Evolutionary conservation across 1,140 invertebrate species (phyloP).

Genomic region (Heliconius nattereri): DNA sequence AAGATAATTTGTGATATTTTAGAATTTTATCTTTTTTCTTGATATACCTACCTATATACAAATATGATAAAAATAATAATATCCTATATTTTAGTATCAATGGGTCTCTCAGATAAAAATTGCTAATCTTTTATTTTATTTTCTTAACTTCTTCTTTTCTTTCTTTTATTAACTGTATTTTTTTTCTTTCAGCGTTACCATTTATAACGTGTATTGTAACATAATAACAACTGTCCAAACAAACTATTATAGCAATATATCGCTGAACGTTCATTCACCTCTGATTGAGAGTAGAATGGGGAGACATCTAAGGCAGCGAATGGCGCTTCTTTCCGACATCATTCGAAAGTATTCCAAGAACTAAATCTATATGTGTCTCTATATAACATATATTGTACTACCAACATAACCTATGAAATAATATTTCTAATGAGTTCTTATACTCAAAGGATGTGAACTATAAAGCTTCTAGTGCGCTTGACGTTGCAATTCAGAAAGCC

Average conservation of each 20-base stretch:
- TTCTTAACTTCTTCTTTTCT: too few relatives aligned
- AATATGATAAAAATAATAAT: background rate
- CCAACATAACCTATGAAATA: too few relatives aligned
- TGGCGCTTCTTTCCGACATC: conserved; percentile 7
- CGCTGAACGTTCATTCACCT: conserved; percentile 27
- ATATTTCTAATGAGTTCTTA: too few relatives aligned
- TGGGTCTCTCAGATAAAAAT: background rate
- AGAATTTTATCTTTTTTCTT: too few relatives aligned
- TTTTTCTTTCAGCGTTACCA: background rate
- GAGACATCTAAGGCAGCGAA: conserved; percentile 24
- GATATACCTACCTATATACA: background rate
- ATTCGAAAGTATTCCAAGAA: background rate
- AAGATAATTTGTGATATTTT: too few relatives aligned
- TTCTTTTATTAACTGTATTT: background rate
- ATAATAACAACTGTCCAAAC: conserved; percentile 11
- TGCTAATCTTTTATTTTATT: background rate
- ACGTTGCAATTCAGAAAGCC: too few relatives aligned
- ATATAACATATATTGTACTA: too few relatives aligned
- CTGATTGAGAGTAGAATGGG: conserved; percentile 25
- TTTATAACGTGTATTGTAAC: background rate
- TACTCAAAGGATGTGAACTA: too few relatives aligned
- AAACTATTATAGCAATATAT: conserved; percentile 16
- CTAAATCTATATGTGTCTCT: background rate
- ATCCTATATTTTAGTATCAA: too few relatives aligned
- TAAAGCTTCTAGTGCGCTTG: too few relatives aligned